Evolutionary conservation across 2,113 vertebrate genomes (phyloP).

Genomic region (Ammodramus savannarum): DNA sequence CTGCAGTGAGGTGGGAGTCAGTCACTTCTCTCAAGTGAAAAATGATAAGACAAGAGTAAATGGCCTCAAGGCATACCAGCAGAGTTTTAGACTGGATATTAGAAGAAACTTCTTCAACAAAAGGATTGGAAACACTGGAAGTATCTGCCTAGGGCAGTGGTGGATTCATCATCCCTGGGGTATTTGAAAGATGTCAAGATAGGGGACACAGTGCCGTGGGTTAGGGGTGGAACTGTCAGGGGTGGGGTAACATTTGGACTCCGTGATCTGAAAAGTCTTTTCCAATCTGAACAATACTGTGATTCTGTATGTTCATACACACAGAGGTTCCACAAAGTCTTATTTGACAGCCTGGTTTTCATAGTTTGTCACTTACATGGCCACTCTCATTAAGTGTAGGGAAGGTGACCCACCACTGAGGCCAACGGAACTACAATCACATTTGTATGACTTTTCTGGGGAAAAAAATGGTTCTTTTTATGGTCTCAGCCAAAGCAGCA

Average conservation of each 20-base stretch:
- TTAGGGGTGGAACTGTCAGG: not conserved
- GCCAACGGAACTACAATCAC: not conserved
- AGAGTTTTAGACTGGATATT: not conserved
- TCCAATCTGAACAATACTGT: not conserved
- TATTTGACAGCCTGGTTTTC: not conserved
- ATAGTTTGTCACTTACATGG: not conserved
- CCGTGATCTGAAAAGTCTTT: not conserved
- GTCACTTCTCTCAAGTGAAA: not conserved
- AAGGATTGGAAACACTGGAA: not conserved
- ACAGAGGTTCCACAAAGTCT: not conserved
- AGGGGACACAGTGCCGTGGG: rapidly evolving
- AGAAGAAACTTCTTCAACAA: not conserved
- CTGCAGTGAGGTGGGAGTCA: not conserved
- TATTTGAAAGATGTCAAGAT: not conserved
- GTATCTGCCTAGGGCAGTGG: not conserved
- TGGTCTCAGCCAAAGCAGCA: not conserved
- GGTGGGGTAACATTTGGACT: not conserved
- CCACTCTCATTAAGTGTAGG: not conserved
- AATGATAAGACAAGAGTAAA: not conserved
- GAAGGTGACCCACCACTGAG: not conserved
- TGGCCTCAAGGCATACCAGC: not conserved
- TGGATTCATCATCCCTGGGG: not conserved
- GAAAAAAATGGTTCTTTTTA: not conserved
- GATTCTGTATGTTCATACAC: not conserved
- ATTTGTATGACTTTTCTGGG: not conserved